Evolutionary conservation across 1,140 invertebrate species (phyloP).

Genomic region (Carposina sasakii): DNA sequence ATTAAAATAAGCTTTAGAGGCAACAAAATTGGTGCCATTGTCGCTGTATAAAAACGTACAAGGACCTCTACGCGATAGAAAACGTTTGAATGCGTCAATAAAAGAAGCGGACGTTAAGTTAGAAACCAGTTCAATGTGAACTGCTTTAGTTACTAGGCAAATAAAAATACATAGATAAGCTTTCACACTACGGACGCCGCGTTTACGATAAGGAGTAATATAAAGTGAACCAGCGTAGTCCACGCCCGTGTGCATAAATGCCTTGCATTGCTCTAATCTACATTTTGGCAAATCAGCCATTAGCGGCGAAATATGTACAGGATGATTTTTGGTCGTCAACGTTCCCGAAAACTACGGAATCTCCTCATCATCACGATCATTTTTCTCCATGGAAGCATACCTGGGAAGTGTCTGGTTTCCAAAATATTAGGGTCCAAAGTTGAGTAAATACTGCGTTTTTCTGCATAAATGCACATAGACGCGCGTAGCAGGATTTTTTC

Average conservation of each 20-base stretch:
- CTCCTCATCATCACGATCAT: too few relatives aligned
- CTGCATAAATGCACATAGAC: too few relatives aligned
- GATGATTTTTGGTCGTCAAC: too few relatives aligned
- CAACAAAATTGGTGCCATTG: conserved; percentile 32
- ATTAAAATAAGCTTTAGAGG: conserved; percentile 8
- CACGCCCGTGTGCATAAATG: conserved; percentile 35
- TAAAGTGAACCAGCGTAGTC: conserved; percentile 42
- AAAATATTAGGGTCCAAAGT: too few relatives aligned
- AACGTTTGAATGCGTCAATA: conserved; percentile 38
- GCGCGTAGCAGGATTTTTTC: too few relatives aligned
- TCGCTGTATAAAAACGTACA: conserved; percentile 27
- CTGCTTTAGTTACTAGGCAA: conserved; percentile 40
- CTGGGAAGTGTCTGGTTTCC: too few relatives aligned
- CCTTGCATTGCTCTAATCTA: conserved; percentile 20
- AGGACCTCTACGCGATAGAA: conserved; percentile 37
- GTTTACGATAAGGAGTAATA: conserved; percentile 13
- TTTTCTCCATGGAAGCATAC: too few relatives aligned
- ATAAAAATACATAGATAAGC: conserved; percentile 43
- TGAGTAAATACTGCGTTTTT: too few relatives aligned
- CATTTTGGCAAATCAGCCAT: conserved; percentile 35
- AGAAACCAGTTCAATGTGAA: conserved; percentile 47
- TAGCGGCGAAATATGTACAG: background rate
- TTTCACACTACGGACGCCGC: conserved; percentile 27
- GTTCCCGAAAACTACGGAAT: too few relatives aligned
- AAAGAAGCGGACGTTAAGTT: conserved; percentile 41